Conservation (phyloP, 2,888 invertebrate genomes). For the Colletes collaris region DNA sequence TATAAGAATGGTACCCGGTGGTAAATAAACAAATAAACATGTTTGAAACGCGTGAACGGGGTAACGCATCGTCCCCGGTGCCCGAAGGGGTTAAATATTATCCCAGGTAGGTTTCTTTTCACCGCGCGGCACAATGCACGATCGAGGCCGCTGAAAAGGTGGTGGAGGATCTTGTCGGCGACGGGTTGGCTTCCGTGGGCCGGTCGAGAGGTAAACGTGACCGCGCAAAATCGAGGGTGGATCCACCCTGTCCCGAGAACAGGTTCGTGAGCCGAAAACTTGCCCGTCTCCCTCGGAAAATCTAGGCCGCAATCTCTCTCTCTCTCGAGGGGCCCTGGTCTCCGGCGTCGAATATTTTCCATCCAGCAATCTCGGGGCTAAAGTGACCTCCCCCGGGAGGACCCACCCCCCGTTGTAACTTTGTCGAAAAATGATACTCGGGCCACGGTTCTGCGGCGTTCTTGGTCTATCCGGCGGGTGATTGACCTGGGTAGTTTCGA, state of each 20-base stretch:
- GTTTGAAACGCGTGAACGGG: too few species aligned
- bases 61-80: too few species aligned
- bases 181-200: neutral
- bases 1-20: too few species aligned
- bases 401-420: constrained; percentile 3
- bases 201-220: constrained; percentile 26
- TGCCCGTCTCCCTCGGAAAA: neutral
- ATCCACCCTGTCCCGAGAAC: neutral
- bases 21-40: too few species aligned
- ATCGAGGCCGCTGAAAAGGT: neutral
- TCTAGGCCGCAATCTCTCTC: constrained; percentile 5
- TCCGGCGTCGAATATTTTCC: constrained; percentile 38
- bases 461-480: constrained; percentile 3
- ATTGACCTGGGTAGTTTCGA: constrained; percentile 59
- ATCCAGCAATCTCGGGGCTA: constrained; percentile 34
- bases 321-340: neutral
- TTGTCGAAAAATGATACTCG: constrained; percentile 37
- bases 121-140: neutral
- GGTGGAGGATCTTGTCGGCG: neutral
- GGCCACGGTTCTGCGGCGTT: neutral
- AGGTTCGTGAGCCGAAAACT: constrained; percentile 1
- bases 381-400: constrained; percentile 20
- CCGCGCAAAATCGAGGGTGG: constrained; percentile 33
- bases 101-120: constrained; percentile 6
- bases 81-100: constrained; percentile 23